Conservation (phyloP, 2,888 invertebrate genomes). For the Apodemia hepburni region DNA sequence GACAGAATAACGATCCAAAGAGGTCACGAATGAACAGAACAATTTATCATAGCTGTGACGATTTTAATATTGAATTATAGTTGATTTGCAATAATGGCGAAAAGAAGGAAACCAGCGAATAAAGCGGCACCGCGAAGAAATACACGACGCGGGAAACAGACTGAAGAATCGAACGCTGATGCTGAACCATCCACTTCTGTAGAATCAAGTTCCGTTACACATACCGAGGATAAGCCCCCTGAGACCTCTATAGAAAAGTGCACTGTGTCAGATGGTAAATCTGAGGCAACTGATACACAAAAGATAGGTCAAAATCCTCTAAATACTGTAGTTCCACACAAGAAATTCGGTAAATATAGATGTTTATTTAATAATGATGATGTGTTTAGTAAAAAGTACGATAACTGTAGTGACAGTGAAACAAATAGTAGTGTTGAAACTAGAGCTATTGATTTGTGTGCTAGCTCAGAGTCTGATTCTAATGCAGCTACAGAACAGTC, state of each 20-base stretch:
- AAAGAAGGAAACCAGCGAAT: conserved; percentile 62
- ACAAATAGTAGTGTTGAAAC: conserved; percentile 70
- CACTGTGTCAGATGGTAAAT: conserved; percentile 27
- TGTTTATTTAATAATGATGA: conserved; percentile 70
- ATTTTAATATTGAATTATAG: conserved; percentile 36
- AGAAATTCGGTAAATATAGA: conserved; percentile 80
- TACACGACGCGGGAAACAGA: conserved; percentile 60
- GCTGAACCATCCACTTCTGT: conserved; percentile 48
- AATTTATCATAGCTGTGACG: conserved; percentile 6
- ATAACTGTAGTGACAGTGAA: conserved; percentile 73
- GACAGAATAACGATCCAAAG: conserved; percentile 52
- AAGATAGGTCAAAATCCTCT: conserved; percentile 43
- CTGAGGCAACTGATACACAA: conserved; percentile 32
- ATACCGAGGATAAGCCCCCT: conserved; percentile 34
- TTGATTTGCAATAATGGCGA: conserved; percentile 62
- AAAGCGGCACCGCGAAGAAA: conserved; percentile 55
- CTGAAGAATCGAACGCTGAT: conserved; percentile 40
- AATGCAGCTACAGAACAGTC: conserved; percentile 62
- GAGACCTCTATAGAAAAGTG: conserved; percentile 30
- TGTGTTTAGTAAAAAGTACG: conserved; percentile 54
- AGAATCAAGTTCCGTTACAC: conserved; percentile 34
- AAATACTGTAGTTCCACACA: conserved; percentile 65
- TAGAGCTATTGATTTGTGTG: conserved; percentile 63
- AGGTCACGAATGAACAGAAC: conserved; percentile 48
- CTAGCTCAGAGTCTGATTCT: conserved; percentile 73